A percentile compares a stretch with the other conserved stretches of the same genome.
Conservation (phyloP, 2,888 invertebrate genomes). For the Diadegma fenestrale region DNA sequence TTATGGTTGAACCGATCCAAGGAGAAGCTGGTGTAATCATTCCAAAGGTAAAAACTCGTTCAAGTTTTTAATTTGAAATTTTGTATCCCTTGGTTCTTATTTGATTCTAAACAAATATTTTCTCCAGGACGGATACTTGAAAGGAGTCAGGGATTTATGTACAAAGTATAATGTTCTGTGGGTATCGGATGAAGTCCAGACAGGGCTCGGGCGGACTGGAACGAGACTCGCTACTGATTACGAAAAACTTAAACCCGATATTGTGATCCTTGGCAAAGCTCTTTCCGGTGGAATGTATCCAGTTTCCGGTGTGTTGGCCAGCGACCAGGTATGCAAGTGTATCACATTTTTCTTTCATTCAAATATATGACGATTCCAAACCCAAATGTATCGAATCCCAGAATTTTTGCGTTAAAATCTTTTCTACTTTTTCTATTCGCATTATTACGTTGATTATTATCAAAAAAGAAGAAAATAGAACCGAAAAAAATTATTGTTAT, state of each 20-base stretch:
- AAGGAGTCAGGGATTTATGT: constrained; percentile 90
- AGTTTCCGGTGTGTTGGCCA: constrained; percentile 89
- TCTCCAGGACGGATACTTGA: constrained; percentile 88
- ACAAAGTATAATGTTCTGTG: constrained; percentile 92
- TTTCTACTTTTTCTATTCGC: no score
- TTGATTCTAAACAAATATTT: no score
- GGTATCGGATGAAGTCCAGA: constrained; percentile 95
- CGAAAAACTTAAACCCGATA: constrained; percentile 91
- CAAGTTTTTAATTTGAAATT: background rate
- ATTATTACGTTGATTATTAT: no score
- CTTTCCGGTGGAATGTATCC: constrained; percentile 94
- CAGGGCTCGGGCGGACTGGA: constrained; percentile 94
- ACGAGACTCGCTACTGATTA: constrained; percentile 90
- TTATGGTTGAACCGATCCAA: constrained; percentile 95
- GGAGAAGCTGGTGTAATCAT: constrained; percentile 94
- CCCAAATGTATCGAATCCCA: background rate
- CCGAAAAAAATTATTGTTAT: no score
- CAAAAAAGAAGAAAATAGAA: no score
- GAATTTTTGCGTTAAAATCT: background rate
- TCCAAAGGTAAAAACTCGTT: constrained; percentile 84
- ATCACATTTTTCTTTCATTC: no score
- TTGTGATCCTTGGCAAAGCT: constrained; percentile 92
- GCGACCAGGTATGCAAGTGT: constrained; percentile 85
- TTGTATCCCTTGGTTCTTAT: background rate
- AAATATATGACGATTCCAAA: background rate